phyloP scores from a whole-genome alignment of 2,888 invertebrate species.

The Parnassius smintheus region DNA sequence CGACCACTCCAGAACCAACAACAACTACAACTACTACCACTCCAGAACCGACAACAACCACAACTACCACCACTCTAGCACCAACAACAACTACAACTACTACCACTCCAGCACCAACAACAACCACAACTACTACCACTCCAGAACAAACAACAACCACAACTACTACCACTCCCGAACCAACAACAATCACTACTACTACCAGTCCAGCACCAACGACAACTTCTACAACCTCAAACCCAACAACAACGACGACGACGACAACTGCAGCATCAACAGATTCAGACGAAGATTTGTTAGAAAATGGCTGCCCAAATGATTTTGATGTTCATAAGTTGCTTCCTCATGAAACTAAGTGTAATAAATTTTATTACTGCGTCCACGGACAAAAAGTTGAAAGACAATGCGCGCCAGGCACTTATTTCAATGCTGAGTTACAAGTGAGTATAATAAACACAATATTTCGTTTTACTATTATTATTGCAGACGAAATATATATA shows the following conservation, averaged over 20 bases:
- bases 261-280: too few species aligned
- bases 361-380: constrained; percentile 45
- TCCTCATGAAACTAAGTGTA: constrained; percentile 43
- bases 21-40: constrained; percentile 15
- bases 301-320: constrained; percentile 41
- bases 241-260: constrained; percentile 8
- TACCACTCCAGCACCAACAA: constrained; percentile 4
- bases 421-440: constrained; percentile 37
- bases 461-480: too few species aligned
- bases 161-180: neutral
- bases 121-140: constrained; percentile 9
- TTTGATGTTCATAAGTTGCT: constrained; percentile 37
- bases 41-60: constrained; percentile 1
- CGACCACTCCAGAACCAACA: constrained; percentile 2
- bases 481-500: too few species aligned
- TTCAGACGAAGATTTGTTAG: constrained; percentile 20
- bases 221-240: constrained; percentile 4
- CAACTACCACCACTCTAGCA: constrained; percentile 2
- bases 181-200: neutral
- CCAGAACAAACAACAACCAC: neutral
- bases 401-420: constrained; percentile 34
- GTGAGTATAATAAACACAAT: constrained; percentile 27
- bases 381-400: constrained; percentile 34
- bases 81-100: constrained; percentile 13
- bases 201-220: neutral